These are phyloP conservation scores for Pagetopsis macropterus DNA, from an alignment of 2,797 vertebrate genomes.

Conservation along the genomic window DNA sequence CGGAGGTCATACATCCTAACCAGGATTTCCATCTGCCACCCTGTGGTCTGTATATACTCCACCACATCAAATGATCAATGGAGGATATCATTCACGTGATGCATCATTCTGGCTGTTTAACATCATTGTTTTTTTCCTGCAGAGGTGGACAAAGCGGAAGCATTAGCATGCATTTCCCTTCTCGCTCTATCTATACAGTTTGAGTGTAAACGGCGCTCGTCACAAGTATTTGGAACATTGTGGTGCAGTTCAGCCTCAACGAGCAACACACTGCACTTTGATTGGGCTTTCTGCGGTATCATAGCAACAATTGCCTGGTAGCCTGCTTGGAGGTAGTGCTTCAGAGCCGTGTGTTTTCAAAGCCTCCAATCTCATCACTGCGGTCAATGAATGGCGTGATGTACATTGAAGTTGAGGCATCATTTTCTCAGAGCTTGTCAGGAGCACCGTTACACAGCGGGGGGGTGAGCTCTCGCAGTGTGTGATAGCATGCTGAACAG, in stretches of 20 bases:
- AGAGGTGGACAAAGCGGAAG: constrained; percentile 23
- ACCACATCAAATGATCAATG: constrained; percentile 18
- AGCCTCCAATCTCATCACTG: constrained; percentile 73
- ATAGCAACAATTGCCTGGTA: constrained; percentile 80
- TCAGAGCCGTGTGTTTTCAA: constrained; percentile 68
- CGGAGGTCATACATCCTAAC: constrained; percentile 27
- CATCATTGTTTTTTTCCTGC: constrained; percentile 4
- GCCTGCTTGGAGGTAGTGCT: constrained; percentile 71
- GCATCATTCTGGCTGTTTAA: constrained; percentile 40
- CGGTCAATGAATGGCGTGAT: constrained; percentile 64
- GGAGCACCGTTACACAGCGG: constrained; percentile 14
- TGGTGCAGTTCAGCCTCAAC: constrained; percentile 69
- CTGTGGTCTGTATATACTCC: background rate
- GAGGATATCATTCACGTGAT: constrained; percentile 39
- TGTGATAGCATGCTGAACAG: constrained; percentile 12
- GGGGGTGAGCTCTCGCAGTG: constrained; percentile 31
- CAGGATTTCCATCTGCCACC: constrained; percentile 25
- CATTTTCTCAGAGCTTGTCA: constrained; percentile 61
- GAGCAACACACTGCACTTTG: constrained; percentile 70
- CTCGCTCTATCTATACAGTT: constrained; percentile 33
- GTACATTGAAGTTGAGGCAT: constrained; percentile 62
- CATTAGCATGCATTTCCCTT: constrained; percentile 32
- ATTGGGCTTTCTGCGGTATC: constrained; percentile 70
- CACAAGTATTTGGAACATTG: constrained; percentile 63
- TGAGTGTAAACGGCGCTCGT: constrained; percentile 58